These are phyloP conservation scores for Drosophila kepulauana DNA, from an alignment of 1,140 invertebrate genomes.

Conservation along the genomic window DNA sequence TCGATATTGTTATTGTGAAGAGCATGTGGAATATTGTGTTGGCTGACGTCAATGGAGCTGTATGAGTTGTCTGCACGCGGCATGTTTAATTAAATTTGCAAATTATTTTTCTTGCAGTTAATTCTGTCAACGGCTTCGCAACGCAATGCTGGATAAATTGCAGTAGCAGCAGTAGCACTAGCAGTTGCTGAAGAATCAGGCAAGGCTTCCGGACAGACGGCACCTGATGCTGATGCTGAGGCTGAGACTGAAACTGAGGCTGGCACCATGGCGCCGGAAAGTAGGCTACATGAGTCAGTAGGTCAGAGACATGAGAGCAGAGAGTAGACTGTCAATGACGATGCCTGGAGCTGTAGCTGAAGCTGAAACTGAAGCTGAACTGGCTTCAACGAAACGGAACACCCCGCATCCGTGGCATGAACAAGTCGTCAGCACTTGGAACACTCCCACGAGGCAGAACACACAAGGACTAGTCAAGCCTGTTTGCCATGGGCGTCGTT, in stretches of 20 bases:
- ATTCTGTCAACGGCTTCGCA: slow-evolving; percentile 68
- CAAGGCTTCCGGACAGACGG: slow-evolving; percentile 50
- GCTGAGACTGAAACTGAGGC: background rate
- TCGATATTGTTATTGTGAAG: background rate
- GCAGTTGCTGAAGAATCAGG: slow-evolving; percentile 6
- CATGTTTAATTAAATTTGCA: slow-evolving; percentile 74
- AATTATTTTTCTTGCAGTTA: slow-evolving; percentile 78
- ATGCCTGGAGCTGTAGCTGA: slow-evolving; percentile 27
- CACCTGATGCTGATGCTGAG: slow-evolving; percentile 17
- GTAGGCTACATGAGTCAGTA: slow-evolving; percentile 75
- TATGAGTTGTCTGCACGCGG: slow-evolving; percentile 21
- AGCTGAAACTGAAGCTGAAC: slow-evolving; percentile 2
- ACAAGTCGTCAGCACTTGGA: slow-evolving; percentile 9
- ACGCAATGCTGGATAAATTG: slow-evolving; percentile 34
- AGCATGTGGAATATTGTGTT: slow-evolving; percentile 21
- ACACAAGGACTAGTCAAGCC: slow-evolving; percentile 8
- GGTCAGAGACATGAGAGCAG: slow-evolving; percentile 72
- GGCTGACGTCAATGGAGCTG: slow-evolving; percentile 54
- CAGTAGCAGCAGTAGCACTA: slow-evolving; percentile 6
- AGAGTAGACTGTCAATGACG: slow-evolving; percentile 57
- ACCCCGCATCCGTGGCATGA: slow-evolving; percentile 18
- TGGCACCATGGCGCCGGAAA: slow-evolving; percentile 57
- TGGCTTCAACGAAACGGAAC: slow-evolving; percentile 11
- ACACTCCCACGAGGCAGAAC: slow-evolving; percentile 23
- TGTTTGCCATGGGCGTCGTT: slow-evolving; percentile 24